A percentile compares a stretch with the other conserved stretches of the same genome.
Conservation (phyloP, 1,140 invertebrate genomes). For the Odontomachus brunneus region DNA sequence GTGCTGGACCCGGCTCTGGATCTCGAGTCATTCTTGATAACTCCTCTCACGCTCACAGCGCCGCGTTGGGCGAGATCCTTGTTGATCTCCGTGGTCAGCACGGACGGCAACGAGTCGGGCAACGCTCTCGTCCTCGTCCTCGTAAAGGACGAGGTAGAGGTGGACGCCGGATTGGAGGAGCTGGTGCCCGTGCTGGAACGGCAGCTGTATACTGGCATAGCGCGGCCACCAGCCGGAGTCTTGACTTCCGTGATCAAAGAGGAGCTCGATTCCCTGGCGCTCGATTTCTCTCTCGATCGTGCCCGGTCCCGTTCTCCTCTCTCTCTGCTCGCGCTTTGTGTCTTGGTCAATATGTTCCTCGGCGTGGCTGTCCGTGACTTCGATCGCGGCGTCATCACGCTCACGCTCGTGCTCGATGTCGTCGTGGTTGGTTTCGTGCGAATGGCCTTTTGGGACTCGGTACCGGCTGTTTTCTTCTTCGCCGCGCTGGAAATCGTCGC, state of each 20-base stretch:
- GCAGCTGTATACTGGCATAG: constrained; percentile 38
- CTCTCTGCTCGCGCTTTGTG: constrained; percentile 84
- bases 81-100: constrained; percentile 82
- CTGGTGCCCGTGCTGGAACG: constrained; percentile 17
- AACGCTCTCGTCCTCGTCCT: constrained; percentile 84
- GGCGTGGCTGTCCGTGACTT: constrained; percentile 86
- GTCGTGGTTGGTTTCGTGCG: constrained; percentile 68
- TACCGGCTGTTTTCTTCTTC: constrained; percentile 79
- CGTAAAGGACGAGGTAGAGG: constrained; percentile 48
- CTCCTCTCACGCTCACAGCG: neutral
- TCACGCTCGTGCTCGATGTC: constrained; percentile 31
- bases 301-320: constrained; percentile 85
- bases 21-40: constrained; percentile 47
- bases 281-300: constrained; percentile 85
- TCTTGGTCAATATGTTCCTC: constrained; percentile 78
- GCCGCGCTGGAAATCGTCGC: constrained; percentile 57
- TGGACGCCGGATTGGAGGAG: constrained; percentile 16
- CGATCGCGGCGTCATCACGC: constrained; percentile 70
- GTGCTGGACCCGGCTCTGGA: constrained; percentile 84
- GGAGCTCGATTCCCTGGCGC: constrained; percentile 35
- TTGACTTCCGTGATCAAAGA: constrained; percentile 33
- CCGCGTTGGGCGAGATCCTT: constrained; percentile 79
- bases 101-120: constrained; percentile 86
- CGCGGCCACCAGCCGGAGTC: constrained; percentile 21
- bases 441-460: constrained; percentile 64